phyloP scores from a whole-genome alignment of 2,888 invertebrate genomes.

The Bembecia ichneumoniformis region DNA sequence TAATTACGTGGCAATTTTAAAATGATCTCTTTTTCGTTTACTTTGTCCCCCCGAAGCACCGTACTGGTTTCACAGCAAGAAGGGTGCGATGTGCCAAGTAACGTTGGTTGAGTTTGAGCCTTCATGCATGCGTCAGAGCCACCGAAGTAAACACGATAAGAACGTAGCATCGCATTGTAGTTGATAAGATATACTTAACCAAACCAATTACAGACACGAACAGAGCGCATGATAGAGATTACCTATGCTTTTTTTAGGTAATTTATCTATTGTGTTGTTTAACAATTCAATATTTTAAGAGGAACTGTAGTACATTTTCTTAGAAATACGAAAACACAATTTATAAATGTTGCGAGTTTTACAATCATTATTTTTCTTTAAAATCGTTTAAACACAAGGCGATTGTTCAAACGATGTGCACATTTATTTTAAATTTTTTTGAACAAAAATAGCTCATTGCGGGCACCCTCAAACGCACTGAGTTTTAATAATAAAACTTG shows the following conservation, averaged over 20 bases:
- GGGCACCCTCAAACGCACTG: too few species aligned
- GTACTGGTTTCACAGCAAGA: not conserved
- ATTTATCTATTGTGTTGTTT: not conserved
- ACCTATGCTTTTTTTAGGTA: too few species aligned
- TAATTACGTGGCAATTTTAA: not conserved
- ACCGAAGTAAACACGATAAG: not conserved
- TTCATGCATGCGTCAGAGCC: not conserved
- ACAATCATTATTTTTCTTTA: too few species aligned
- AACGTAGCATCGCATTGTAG: not conserved
- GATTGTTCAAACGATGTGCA: too few species aligned
- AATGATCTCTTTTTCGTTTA: not conserved
- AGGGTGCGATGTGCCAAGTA: not conserved
- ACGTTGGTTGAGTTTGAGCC: not conserved
- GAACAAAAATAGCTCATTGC: too few species aligned
- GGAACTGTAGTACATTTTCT: too few species aligned
- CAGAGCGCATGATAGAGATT: conserved; percentile 2
- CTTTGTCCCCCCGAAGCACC: not conserved
- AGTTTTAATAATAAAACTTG: too few species aligned
- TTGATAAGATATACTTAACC: conserved; percentile 1
- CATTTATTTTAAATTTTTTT: too few species aligned
- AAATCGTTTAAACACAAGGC: too few species aligned
- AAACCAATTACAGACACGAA: not conserved
- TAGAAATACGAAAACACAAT: too few species aligned
- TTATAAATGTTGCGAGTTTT: too few species aligned
- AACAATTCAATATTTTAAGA: too few species aligned